These are phyloP conservation scores for Nannobrachium achirus DNA, from an alignment of 2,113 vertebrate genomes.

Conservation along the genomic window DNA sequence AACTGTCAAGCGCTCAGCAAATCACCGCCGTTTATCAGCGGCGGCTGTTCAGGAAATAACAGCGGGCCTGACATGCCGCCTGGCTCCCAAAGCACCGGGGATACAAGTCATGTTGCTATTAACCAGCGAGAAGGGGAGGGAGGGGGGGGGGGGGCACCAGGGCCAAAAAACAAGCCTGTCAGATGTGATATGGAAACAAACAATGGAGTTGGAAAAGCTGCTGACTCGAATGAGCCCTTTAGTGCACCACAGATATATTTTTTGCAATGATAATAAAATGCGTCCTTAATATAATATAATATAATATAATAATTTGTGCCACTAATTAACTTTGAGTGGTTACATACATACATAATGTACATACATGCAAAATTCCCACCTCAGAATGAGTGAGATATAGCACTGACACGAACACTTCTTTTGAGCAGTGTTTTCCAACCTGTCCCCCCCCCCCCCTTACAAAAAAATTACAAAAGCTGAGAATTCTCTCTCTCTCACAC, in stretches of 20 bases:
- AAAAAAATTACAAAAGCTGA: too few species aligned
- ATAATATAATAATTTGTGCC: too few species aligned
- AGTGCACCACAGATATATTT: slow-evolving; percentile 26
- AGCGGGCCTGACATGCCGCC: slow-evolving; percentile 49
- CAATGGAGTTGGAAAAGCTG: slow-evolving; percentile 36
- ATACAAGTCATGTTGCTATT: slow-evolving; percentile 59
- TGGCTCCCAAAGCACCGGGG: slow-evolving; percentile 32
- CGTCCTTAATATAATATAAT: too few species aligned
- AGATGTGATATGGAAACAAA: slow-evolving; percentile 62
- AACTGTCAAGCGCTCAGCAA: slow-evolving; percentile 77
- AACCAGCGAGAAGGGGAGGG: slow-evolving; percentile 37
- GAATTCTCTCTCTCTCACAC: too few species aligned
- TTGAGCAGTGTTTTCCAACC: too few species aligned
- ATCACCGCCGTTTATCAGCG: slow-evolving; percentile 73
- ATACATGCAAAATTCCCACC: too few species aligned
- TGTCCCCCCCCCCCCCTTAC: too few species aligned
- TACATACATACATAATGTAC: neutral
- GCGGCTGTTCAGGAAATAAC: slow-evolving; percentile 65
- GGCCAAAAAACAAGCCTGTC: slow-evolving; percentile 46
- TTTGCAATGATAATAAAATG: neutral
- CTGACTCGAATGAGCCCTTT: slow-evolving; percentile 43
- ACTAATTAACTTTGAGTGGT: neutral
- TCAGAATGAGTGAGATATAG: too few species aligned
- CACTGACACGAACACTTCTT: too few species aligned
- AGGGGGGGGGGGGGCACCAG: neutral